Evolutionary conservation across 2,113 vertebrate genomes (phyloP), one percentile per base, ranked within the genome.

Genomic region (Notiomystis cincta): DNA sequence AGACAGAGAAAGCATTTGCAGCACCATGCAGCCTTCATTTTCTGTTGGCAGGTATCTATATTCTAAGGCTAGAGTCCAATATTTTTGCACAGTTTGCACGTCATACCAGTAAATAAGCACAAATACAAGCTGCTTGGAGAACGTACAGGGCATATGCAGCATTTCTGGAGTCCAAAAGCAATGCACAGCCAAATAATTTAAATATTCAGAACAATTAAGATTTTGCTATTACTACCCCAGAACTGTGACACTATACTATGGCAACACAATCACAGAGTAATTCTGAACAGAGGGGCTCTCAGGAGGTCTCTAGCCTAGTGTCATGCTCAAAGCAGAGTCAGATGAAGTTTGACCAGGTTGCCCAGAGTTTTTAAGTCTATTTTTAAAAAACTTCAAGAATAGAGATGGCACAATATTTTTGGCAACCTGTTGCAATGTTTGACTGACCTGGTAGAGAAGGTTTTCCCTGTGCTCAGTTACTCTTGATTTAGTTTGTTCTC

Each of bases 61-160:
- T 89, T 95, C 88, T 75, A 89, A 90, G 92, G 95, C 80, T 9
- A 47, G 69, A 38, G 44, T 90, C 95, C 95, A 97, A 92, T 81
- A 69, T 90, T 95, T 96, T 84, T 94, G 96, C 95, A 97, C 96
- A 94, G 94, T 94, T 95, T 96, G 96, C 95, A 96, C 15, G 65
- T 97, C 96, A 89, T 38, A 94, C 75, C 72, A 95, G 95, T 78
- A 97, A 97, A 96, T 93, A 97, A 96, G 86, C 92, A 95, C 57
- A 96, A 95, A 97, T 90, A 96, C 90, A 96, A 95, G 93, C 96
- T 96, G 96, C 92, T 89, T 95, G 82, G 88, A 94, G 76, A 94
- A 87, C 0, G 6, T 87, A 92, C 67, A 84, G 90, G 94, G 86
- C 83, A 81, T 81, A 96, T 93, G 94, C 42, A 90, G 53, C 80